Base-by-base conservation (phyloP, 2,113 vertebrate species). In the Salvelinus fontinalis region DNA sequence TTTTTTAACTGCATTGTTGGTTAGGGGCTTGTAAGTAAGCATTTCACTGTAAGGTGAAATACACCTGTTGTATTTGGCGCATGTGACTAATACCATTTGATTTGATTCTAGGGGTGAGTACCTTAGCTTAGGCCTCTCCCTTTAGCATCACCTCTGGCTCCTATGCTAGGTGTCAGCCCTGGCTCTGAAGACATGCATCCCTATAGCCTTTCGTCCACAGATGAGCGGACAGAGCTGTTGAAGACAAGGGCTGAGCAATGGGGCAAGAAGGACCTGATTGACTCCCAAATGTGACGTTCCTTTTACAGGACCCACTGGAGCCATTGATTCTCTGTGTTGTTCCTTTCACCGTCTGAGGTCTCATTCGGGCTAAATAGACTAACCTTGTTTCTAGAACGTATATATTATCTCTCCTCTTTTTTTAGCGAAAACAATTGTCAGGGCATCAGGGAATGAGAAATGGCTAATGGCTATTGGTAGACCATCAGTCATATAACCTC, bases 391-490 rank as follows among this genome's bases (percentile, higher is more conserved):
- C 29, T n/a, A 14, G 39, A 60, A 44, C 1, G 51, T 22, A 73
- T 39, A 39, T 9, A 27, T 75, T 39, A 26, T 57, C 27, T 78
- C 34, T 51, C 65, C 48, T 34, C 22, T 9, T 16, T 49, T 49
- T 34, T 31, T 13, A 20, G 24, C 51, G 65, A 31, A 71, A 26
- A 22, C 20, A 66, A 68, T 79, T 67, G 71, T 76, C 75, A 65
- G 26, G 44, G 16, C n/a, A 65, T 22, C 62, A 77, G 75, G 70
- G 81, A 80, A 86, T 74, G 73, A 80, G 75, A 80, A 82, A 74
- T 86, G 84, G 54, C 77, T 87, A 86, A 86, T 85, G 82, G 78
- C 59, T 90, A 89, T 90, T 84, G 84, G 90, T 83, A 84, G 82
- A 20, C 78, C 75, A 79, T 86, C 76, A 82, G 82, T 81, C 75